These are phyloP conservation scores for Drosophila nr. fundita DNA, from an alignment of 2,888 invertebrate species.

Conservation along the genomic window DNA sequence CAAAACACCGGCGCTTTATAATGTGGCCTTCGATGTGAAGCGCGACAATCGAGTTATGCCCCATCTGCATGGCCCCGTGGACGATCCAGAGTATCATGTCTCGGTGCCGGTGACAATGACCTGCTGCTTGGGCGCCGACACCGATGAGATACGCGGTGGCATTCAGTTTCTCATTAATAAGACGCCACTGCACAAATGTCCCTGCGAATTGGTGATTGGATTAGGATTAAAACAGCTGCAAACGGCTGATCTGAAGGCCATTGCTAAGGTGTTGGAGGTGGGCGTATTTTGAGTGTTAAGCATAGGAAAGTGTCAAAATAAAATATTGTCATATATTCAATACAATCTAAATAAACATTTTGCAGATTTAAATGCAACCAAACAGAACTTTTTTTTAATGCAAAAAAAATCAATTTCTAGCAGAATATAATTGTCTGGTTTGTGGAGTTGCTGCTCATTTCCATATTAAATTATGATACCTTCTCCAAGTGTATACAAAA, in stretches of 20 bases:
- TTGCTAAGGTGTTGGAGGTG: constrained; percentile 70
- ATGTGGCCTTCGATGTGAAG: constrained; percentile 78
- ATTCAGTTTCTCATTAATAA: constrained; percentile 82
- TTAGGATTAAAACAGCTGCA: constrained; percentile 79
- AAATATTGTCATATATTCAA: not conserved
- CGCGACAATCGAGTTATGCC: constrained; percentile 57
- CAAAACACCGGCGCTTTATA: constrained; percentile 80
- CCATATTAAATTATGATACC: not conserved
- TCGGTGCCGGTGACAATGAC: constrained; percentile 80
- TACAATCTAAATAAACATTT: not conserved
- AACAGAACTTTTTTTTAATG: not conserved
- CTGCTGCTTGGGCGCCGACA: constrained; percentile 79
- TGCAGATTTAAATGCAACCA: not conserved
- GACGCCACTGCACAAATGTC: constrained; percentile 75
- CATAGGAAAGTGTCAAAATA: constrained; percentile 28
- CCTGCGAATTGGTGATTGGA: constrained; percentile 77
- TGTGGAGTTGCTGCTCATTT: not conserved
- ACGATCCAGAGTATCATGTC: constrained; percentile 66
- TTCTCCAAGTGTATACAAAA: not conserved
- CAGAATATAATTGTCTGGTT: not conserved
- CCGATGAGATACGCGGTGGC: constrained; percentile 79
- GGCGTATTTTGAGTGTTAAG: constrained; percentile 40
- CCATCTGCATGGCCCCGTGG: constrained; percentile 58
- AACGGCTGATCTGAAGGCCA: constrained; percentile 66
- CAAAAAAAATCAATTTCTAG: accelerated